Evolutionary conservation across 2,113 vertebrate species (phyloP).

Genomic region (Passer montanus): DNA sequence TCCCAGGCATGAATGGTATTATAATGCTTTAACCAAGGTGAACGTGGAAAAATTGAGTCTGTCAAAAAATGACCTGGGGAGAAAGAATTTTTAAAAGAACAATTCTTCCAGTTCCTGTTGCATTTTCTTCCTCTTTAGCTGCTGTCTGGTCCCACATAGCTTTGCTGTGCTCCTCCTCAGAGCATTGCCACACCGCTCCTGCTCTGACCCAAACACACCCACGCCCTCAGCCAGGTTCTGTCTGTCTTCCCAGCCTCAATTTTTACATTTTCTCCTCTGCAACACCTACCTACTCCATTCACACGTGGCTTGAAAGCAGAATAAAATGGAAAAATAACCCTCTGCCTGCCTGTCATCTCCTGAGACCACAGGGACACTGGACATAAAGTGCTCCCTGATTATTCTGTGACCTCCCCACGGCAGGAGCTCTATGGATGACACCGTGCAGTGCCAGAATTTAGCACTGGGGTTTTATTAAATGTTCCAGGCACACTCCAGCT

Average conservation of each 20-base stretch:
- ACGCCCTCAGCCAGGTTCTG: neutral
- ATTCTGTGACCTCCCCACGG: neutral
- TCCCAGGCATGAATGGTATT: neutral
- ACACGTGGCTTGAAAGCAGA: neutral
- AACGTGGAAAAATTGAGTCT: neutral
- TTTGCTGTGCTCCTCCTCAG: neutral
- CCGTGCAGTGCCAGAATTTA: neutral
- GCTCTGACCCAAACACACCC: neutral
- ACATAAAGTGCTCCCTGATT: neutral
- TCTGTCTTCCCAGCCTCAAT: neutral
- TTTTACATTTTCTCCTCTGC: neutral
- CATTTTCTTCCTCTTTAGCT: neutral
- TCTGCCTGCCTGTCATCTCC: neutral
- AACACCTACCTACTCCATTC: neutral
- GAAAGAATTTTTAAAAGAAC: neutral
- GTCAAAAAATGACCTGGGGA: neutral
- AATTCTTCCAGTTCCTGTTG: neutral
- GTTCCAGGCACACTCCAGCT: fast-evolving
- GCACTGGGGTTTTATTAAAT: neutral
- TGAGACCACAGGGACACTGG: neutral
- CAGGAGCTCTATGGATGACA: neutral
- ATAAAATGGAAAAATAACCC: neutral
- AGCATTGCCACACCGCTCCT: neutral
- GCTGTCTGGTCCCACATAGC: neutral
- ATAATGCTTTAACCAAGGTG: neutral